Percentiles rank a stretch among this genome's conserved stretches.
phyloP scores from a whole-genome alignment of 2,113 vertebrate genomes.

The Pterocles gutturalis region DNA sequence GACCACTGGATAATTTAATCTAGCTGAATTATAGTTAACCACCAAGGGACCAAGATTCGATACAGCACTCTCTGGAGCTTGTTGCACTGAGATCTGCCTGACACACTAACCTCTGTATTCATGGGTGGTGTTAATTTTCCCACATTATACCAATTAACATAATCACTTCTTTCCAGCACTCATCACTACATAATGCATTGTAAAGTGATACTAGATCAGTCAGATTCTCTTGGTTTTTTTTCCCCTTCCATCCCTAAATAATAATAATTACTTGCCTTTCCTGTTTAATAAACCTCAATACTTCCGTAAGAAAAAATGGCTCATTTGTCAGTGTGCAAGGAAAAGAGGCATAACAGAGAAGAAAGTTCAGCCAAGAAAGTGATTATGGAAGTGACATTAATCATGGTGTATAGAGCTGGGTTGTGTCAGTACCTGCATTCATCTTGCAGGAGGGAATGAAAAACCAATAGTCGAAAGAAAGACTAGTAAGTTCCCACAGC shows the following conservation, averaged over 20 bases:
- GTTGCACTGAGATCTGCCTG: background rate
- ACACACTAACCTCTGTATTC: background rate
- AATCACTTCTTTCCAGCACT: constrained; percentile 8
- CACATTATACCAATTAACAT: background rate
- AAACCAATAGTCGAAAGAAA: background rate
- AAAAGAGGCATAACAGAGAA: background rate
- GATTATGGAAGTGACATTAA: background rate
- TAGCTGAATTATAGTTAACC: background rate
- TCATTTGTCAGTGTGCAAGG: background rate
- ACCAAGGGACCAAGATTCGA: background rate
- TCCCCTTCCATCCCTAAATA: background rate
- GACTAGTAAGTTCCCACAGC: background rate
- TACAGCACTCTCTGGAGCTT: background rate
- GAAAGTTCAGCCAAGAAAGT: background rate
- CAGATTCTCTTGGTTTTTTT: background rate
- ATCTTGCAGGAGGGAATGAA: background rate
- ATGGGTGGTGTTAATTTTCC: background rate
- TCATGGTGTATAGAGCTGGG: background rate
- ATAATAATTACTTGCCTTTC: background rate
- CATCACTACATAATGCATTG: background rate
- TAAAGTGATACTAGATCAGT: background rate
- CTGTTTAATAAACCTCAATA: background rate
- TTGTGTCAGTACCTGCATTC: background rate
- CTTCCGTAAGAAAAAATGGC: background rate
- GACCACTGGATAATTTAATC: background rate